These are phyloP conservation scores for Tribolium castaneum DNA, from an alignment of 1,140 invertebrate genomes.

Conservation along the genomic window DNA sequence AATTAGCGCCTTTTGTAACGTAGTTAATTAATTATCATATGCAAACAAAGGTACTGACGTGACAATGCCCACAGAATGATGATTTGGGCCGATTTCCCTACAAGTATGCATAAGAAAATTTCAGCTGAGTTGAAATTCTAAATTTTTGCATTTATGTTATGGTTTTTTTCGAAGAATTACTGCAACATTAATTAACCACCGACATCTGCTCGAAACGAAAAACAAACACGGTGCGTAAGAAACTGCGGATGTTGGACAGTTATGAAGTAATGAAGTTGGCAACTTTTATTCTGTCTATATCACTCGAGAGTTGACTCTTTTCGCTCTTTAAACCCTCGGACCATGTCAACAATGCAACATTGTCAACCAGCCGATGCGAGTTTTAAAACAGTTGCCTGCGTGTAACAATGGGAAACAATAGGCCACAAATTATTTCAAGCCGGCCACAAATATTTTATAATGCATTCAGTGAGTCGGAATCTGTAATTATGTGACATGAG, in stretches of 20 bases:
- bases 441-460: background rate
- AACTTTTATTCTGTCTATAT: background rate
- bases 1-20: background rate
- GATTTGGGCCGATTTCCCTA: background rate
- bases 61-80: background rate
- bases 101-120: background rate
- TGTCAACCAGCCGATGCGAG: background rate
- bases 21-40: background rate
- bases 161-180: no score
- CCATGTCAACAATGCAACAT: background rate
- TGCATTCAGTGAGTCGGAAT: no score
- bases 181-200: constrained; percentile 1
- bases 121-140: no score
- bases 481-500: no score
- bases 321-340: background rate
- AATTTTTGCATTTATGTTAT: no score
- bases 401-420: background rate
- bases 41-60: background rate
- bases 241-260: background rate
- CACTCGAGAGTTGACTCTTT: background rate
- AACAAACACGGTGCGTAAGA: background rate
- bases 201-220: background rate
- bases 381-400: no score
- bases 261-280: background rate
- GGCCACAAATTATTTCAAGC: background rate